phyloP scores from a whole-genome alignment of 2,888 invertebrate genomes.

The Cactoblastis cactorum region DNA sequence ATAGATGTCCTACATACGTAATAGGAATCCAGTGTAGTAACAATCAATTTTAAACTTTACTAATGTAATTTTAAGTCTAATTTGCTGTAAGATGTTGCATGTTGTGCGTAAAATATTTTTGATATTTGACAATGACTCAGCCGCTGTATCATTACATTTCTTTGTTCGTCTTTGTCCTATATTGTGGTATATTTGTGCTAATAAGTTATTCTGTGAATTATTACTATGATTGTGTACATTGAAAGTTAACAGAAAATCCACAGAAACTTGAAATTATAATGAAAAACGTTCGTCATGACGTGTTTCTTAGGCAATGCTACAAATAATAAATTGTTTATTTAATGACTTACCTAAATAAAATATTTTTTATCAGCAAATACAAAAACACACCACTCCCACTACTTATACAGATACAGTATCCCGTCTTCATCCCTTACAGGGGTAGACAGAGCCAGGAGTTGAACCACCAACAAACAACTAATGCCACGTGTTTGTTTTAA shows the following conservation, averaged over 20 bases:
- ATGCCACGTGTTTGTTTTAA: too few relatives aligned
- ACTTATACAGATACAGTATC: too few relatives aligned
- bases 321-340: too few relatives aligned
- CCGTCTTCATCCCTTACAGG: too few relatives aligned
- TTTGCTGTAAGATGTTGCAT: not conserved
- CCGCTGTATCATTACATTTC: not conserved
- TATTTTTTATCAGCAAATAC: too few relatives aligned
- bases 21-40: not conserved
- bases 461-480: too few relatives aligned
- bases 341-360: too few relatives aligned
- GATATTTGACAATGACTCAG: constrained; percentile 4
- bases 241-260: not conserved
- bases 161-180: not conserved
- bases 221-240: not conserved
- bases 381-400: too few relatives aligned
- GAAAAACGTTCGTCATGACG: too few relatives aligned
- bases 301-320: too few relatives aligned
- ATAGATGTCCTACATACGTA: constrained; percentile 28
- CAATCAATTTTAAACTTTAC: not conserved
- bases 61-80: not conserved
- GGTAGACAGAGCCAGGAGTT: too few relatives aligned
- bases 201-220: not conserved
- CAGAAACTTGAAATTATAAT: not conserved
- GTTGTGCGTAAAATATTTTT: constrained; percentile 5
- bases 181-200: not conserved